phyloP scores from a whole-genome alignment of 2,888 invertebrate genomes.

The Himalopsyche tibetana region DNA sequence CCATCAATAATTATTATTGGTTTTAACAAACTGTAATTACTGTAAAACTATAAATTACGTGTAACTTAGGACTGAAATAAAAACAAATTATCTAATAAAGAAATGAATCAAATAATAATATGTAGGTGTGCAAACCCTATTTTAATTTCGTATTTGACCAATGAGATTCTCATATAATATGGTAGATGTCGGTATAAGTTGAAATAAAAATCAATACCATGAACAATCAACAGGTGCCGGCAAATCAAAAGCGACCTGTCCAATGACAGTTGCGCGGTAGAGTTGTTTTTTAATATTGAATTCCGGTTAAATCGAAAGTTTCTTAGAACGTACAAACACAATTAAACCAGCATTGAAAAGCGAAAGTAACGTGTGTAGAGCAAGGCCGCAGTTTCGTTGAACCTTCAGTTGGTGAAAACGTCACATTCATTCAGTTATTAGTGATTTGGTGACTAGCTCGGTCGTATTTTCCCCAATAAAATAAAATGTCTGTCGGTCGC shows the following conservation, averaged over 20 bases:
- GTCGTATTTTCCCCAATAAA: conserved; percentile 44
- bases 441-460: conserved; percentile 39
- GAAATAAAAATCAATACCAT: background rate
- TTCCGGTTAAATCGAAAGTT: background rate
- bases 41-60: too few relatives aligned
- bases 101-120: too few relatives aligned
- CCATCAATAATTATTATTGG: too few relatives aligned
- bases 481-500: conserved; percentile 79
- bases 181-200: background rate
- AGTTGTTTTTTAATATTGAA: background rate
- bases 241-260: background rate
- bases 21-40: too few relatives aligned
- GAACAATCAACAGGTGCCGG: conserved; percentile 2
- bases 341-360: conserved; percentile 47
- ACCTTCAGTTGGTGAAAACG: conserved; percentile 1
- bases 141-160: too few relatives aligned
- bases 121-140: too few relatives aligned
- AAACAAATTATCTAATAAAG: too few relatives aligned
- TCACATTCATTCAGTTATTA: conserved; percentile 47
- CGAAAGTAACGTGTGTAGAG: conserved; percentile 54
- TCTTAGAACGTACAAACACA: conserved; percentile 9
- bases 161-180: background rate
- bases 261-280: conserved; percentile 20
- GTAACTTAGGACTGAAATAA: too few relatives aligned
- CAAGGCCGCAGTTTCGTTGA: conserved; percentile 50